These are phyloP conservation scores for Labrus mixtus DNA, from an alignment of 2,113 vertebrate species.

Conservation along the genomic window DNA sequence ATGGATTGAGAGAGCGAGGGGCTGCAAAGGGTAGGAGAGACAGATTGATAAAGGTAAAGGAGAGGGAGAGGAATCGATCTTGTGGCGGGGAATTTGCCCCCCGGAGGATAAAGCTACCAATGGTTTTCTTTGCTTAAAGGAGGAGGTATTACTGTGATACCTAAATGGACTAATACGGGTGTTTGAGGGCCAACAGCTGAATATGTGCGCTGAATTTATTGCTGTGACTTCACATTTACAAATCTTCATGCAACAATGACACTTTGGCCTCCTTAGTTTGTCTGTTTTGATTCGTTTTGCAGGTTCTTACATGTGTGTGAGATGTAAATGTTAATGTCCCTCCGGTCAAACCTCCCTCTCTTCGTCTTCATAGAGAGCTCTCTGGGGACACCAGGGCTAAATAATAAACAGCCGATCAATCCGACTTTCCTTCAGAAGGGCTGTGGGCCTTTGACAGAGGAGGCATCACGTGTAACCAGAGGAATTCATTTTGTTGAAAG, in stretches of 20 bases:
- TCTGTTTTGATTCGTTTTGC: background rate
- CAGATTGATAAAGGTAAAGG: constrained; percentile 65
- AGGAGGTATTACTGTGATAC: constrained; percentile 8
- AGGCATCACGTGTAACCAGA: background rate
- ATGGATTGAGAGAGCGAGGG: constrained; percentile 44
- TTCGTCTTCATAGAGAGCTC: background rate
- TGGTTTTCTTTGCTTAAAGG: constrained; percentile 42
- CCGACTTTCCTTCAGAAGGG: background rate
- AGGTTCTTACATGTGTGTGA: background rate
- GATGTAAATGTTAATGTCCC: constrained; percentile 24
- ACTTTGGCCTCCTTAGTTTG: background rate
- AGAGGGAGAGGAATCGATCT: constrained; percentile 48
- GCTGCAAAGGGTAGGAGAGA: constrained; percentile 31
- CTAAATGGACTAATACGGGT: background rate
- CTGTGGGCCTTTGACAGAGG: background rate
- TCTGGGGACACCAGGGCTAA: background rate
- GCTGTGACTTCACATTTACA: background rate
- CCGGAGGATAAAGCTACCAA: constrained; percentile 43
- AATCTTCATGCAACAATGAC: background rate
- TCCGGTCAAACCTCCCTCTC: constrained; percentile 1
- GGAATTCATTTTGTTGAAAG: too few relatives aligned
- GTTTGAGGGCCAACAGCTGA: constrained; percentile 26
- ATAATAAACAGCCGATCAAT: constrained; percentile 22
- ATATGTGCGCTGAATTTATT: background rate
- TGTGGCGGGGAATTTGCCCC: constrained; percentile 47